Conservation (phyloP, 2,113 vertebrate species). For the Mellivora capensis region DNA sequence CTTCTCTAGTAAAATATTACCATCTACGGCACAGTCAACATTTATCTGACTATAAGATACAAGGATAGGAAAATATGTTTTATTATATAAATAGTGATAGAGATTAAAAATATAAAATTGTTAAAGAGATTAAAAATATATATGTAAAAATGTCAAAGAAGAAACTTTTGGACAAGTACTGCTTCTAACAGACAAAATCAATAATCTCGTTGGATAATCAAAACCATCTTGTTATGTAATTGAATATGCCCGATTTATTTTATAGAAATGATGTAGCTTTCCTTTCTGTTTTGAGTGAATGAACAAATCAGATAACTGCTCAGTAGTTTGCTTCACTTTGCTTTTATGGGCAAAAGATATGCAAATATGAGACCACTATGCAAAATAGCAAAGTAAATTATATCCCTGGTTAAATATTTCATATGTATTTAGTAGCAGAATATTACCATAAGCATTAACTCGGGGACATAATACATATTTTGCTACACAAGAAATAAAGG, state of each 20-base stretch:
- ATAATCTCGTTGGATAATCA: neutral
- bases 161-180: neutral
- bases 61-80: neutral
- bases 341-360: neutral
- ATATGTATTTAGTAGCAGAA: slow-evolving; percentile 3
- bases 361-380: neutral
- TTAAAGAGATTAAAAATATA: neutral
- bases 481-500: neutral
- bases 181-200: neutral
- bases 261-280: neutral
- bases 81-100: neutral
- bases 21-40: neutral
- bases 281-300: slow-evolving; percentile 11
- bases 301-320: neutral
- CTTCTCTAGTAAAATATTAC: neutral
- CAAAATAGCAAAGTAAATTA: slow-evolving; percentile 22
- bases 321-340: slow-evolving; percentile 28
- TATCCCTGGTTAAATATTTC: neutral
- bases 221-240: neutral
- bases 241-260: neutral
- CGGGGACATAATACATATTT: neutral
- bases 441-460: neutral
- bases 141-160: neutral
- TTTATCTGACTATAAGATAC: neutral
- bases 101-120: neutral